Conservation (phyloP, 23 tunicate species). For the Oikopleura vanhoeffeni region DNA sequence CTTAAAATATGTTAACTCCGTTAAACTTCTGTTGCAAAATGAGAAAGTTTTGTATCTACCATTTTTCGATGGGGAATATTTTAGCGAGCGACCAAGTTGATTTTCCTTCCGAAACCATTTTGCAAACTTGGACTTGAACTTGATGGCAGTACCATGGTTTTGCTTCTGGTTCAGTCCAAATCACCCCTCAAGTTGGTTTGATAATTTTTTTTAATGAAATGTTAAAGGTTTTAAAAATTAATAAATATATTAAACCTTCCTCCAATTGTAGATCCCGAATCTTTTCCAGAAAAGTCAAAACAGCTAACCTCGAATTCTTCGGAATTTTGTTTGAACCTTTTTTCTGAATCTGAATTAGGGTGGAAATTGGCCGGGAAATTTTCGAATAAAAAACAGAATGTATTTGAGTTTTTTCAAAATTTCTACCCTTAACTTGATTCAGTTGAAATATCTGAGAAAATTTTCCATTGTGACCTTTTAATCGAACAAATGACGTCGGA, state of each 20-base stretch:
- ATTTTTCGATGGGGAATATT: neutral
- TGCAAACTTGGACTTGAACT: neutral
- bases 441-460: too few species aligned
- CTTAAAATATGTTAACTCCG: too few species aligned
- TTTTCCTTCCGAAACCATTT: neutral
- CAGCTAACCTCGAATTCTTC: neutral
- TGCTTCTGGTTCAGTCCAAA: neutral
- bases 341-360: neutral
- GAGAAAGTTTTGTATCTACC: too few species aligned
- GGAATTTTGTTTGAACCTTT: neutral
- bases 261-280: neutral
- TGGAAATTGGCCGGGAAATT: neutral
- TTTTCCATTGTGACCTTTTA: too few species aligned
- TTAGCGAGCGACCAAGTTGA: neutral
- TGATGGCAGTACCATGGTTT: neutral
- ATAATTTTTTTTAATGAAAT: too few species aligned
- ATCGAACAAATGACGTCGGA: neutral
- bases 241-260: too few species aligned
- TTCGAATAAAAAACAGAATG: neutral
- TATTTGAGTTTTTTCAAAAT: neutral
- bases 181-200: too few species aligned
- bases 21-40: too few species aligned
- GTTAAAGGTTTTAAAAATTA: too few species aligned
- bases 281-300: neutral
- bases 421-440: too few species aligned